Base-by-base conservation (phyloP, 2,113 vertebrate species). In the Apus apus region DNA sequence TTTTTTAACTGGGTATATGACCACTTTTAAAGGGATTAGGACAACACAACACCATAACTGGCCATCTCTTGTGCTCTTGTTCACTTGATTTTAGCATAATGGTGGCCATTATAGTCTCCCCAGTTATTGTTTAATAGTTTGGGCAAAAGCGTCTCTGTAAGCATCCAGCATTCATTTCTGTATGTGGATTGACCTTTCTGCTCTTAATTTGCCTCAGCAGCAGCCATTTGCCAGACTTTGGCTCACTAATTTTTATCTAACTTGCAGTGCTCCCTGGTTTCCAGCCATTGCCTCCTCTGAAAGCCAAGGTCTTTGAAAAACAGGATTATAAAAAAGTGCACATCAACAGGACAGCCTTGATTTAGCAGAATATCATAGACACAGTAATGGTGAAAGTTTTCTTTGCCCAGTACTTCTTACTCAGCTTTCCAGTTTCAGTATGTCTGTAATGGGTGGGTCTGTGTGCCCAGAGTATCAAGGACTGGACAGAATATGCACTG, bases 1-100 rank as follows among this genome's bases (percentile, higher is more conserved):
- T 40, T 89, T 85, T 94, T 93, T 83, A 73, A 78, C 70, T 32
- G 71, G 50, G n/a, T 62, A 62, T 89, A 72, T 83, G 93, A 83
- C 51, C 60, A 87, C 34, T 56, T 46, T 70, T 64, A 85, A 85
- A 94, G 38, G 51, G 58, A 91, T 96, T 94, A 94, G 51, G 64
- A 83, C 45, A 83, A 51, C 54, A 82, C 40, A 87, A 30, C 61
- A 62, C 26, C 56, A 65, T 61, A 94, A 83, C 46, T 78, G 79
- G 26, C 56, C 29, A 67, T 85, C 76, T 95, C 67, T 80, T 0
- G 0, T 83, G 64, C 51, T 87, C 65, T 80, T 73, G 22, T 34
- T 85, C 73, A 78, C 64, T 43, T 83, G 27, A 5, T 79, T 85
- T 90, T 71, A 94, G 20, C 34, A 8, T 66, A 74, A 53, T 1